phyloP scores from a whole-genome alignment of 2,797 vertebrate genomes.

The Aselliscus stoliczkanus region DNA sequence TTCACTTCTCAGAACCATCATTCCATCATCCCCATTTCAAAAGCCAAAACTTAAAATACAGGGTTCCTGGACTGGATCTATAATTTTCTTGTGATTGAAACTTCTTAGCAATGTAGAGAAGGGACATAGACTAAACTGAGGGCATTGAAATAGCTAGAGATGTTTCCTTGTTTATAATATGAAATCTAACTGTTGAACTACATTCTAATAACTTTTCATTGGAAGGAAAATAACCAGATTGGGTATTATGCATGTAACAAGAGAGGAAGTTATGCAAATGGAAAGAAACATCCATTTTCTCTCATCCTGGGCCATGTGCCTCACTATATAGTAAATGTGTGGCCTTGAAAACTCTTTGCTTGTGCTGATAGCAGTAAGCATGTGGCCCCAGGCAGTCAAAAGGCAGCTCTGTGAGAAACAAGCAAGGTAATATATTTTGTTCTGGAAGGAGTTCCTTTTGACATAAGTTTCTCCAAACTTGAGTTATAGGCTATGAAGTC shows the following conservation, averaged over 20 bases:
- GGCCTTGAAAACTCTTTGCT: conserved; percentile 31
- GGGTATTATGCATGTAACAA: background rate
- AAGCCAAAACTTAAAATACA: background rate
- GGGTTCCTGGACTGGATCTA: background rate
- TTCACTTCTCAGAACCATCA: background rate
- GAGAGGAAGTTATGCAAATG: background rate
- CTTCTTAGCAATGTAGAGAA: background rate
- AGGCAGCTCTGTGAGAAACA: background rate
- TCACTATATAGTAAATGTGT: background rate
- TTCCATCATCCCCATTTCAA: background rate
- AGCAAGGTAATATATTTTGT: background rate
- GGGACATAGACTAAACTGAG: background rate
- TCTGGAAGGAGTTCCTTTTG: background rate
- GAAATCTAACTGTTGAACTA: conserved; percentile 18
- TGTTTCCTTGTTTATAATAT: background rate
- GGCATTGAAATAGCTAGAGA: background rate
- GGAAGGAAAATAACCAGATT: conserved; percentile 28
- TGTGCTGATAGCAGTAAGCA: background rate
- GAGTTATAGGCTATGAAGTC: conserved; percentile 30
- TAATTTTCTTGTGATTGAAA: conserved; percentile 10
- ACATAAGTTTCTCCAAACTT: background rate
- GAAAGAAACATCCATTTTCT: conserved; percentile 43
- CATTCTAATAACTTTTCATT: conserved; percentile 34
- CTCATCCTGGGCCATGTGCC: conserved; percentile 38
- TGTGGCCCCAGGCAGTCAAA: background rate